A percentile compares a stretch with the other conserved stretches of the same genome.
Evolutionary conservation across 2,797 vertebrate species (phyloP).

Genomic region (Chiloscyllium punctatum): DNA sequence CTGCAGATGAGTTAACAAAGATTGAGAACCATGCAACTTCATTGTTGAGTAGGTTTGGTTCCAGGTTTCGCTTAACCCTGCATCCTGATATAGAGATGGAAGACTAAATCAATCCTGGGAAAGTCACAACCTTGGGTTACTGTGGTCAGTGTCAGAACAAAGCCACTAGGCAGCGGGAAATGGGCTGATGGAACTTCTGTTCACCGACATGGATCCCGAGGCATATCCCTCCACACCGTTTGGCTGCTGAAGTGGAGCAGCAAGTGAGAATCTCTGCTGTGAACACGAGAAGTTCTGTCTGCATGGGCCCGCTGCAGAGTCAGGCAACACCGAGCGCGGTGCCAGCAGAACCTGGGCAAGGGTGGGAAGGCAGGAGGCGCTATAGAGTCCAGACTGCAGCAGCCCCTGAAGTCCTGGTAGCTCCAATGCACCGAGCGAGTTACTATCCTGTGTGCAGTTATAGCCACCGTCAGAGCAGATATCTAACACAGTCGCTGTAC

Average conservation of each 20-base stretch:
- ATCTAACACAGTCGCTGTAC: no score
- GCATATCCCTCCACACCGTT: neutral
- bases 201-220: neutral
- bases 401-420: no score
- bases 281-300: constrained; percentile 77
- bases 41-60: neutral
- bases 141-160: neutral
- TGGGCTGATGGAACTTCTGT: neutral
- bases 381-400: no score
- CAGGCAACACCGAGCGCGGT: constrained; percentile 68
- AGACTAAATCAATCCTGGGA: no score
- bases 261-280: constrained; percentile 68
- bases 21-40: neutral
- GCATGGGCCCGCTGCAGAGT: constrained; percentile 78
- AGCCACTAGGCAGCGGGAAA: neutral
- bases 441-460: no score
- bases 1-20: neutral
- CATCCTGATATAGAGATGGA: neutral
- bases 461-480: no score
- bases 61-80: neutral
- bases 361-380: constrained; percentile 58
- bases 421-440: no score
- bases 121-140: neutral
- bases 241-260: constrained; percentile 68
- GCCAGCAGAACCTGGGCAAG: constrained; percentile 71